These are phyloP conservation scores for Stomatorhinus walkeri DNA, from an alignment of 2,797 vertebrate genomes.

Conservation along the genomic window DNA sequence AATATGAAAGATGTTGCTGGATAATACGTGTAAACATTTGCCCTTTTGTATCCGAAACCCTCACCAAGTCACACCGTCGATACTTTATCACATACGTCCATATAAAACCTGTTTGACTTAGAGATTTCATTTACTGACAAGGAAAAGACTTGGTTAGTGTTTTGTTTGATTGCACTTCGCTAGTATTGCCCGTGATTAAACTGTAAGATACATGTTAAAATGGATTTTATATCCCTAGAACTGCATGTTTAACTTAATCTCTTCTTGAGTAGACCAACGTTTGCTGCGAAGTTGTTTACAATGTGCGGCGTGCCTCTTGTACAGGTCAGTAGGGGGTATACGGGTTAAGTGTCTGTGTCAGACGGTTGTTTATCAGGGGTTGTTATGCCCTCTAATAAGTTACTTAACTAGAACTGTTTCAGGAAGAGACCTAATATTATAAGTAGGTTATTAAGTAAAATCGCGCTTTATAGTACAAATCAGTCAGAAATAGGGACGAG, in stretches of 20 bases:
- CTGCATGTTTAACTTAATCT: not conserved
- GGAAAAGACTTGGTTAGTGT: not conserved
- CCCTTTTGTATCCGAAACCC: not conserved
- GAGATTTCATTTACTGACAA: not conserved
- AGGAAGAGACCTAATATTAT: not conserved
- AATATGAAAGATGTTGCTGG: not conserved
- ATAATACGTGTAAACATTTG: not conserved
- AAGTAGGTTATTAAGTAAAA: not conserved
- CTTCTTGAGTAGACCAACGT: not conserved
- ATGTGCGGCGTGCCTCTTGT: not conserved
- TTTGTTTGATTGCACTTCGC: not conserved
- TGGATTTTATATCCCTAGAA: not conserved
- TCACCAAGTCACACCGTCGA: not conserved
- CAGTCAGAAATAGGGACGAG: not conserved
- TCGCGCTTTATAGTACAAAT: not conserved
- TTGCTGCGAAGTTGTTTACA: not conserved
- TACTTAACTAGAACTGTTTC: not conserved
- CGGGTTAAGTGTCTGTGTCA: not conserved
- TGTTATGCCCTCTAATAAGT: not conserved
- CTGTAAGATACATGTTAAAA: not conserved
- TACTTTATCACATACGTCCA: not conserved
- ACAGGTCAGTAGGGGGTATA: not conserved
- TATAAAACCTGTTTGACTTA: not conserved
- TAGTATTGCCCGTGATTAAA: not conserved
- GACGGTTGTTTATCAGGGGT: not conserved